phyloP scores from a whole-genome alignment of 1,140 invertebrate genomes.

The Calosoma granatense region DNA sequence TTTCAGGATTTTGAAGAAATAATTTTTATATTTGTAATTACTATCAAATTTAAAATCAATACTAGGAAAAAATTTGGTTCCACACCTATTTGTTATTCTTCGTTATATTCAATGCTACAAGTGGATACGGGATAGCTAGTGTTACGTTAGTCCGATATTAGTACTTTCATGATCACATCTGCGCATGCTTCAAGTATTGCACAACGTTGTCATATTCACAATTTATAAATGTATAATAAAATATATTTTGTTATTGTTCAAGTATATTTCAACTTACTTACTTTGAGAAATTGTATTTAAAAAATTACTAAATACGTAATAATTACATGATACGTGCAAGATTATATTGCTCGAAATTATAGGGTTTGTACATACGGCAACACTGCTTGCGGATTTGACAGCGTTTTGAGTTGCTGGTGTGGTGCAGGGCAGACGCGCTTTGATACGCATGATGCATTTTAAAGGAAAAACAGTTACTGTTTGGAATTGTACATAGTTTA shows the following conservation, averaged over 20 bases:
- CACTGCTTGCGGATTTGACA: slow-evolving; percentile 4
- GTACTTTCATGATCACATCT: too few relatives aligned
- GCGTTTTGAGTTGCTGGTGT: background rate
- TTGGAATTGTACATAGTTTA: slow-evolving; percentile 1
- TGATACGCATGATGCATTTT: slow-evolving; percentile 3
- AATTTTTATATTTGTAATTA: background rate
- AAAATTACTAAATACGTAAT: background rate
- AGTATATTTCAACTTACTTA: too few relatives aligned
- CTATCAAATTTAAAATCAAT: background rate
- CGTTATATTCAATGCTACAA: background rate
- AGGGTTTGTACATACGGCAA: background rate
- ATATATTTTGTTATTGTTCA: too few relatives aligned
- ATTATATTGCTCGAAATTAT: background rate
- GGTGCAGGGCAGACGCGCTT: slow-evolving; percentile 3
- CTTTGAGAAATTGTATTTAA: background rate
- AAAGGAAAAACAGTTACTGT: background rate
- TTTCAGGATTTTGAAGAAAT: background rate
- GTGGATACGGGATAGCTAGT: too few relatives aligned
- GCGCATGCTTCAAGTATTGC: background rate
- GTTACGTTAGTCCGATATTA: too few relatives aligned
- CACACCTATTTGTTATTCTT: background rate
- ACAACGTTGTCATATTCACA: background rate
- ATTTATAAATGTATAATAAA: background rate
- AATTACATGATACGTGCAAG: too few relatives aligned
- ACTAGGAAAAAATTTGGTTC: background rate